Conservation (phyloP, 2,113 vertebrate genomes). For the Sphaerodactylus townsendi region DNA sequence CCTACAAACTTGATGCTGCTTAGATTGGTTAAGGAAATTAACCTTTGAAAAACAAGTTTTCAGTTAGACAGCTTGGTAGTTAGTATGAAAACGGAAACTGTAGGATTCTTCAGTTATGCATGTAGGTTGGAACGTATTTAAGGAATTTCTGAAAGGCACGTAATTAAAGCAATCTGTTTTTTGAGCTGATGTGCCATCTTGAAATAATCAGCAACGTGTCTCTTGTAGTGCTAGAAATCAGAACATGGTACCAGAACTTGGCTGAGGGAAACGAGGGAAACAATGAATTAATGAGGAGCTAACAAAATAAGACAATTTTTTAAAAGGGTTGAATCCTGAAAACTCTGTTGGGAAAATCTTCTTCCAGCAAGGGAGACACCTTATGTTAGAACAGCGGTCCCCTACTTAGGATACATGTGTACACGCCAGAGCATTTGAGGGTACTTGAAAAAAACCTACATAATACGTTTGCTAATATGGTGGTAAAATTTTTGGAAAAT, state of each 20-base stretch:
- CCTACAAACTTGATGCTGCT: neutral
- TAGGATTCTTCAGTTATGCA: neutral
- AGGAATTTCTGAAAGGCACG: constrained; percentile 24
- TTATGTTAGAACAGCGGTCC: too few species aligned
- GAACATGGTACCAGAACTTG: neutral
- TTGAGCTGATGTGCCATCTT: constrained; percentile 19
- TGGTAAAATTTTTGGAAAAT: too few species aligned
- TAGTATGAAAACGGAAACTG: neutral
- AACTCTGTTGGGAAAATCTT: neutral
- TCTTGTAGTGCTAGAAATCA: constrained; percentile 14
- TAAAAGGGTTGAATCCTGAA: too few species aligned
- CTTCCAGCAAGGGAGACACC: too few species aligned
- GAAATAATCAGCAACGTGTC: constrained; percentile 33
- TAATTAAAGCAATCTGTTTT: constrained; percentile 47
- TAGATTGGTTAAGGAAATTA: neutral
- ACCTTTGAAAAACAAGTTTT: neutral
- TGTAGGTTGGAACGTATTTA: neutral
- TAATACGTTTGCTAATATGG: too few species aligned
- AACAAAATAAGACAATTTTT: fast-evolving
- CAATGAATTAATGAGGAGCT: neutral
- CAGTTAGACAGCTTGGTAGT: neutral
- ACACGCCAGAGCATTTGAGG: too few species aligned
- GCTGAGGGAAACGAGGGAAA: neutral
- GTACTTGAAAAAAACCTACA: too few species aligned
- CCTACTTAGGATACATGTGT: too few species aligned